Base-by-base conservation (phyloP, 2,888 invertebrate genomes). In the Pheosia gnoma region DNA sequence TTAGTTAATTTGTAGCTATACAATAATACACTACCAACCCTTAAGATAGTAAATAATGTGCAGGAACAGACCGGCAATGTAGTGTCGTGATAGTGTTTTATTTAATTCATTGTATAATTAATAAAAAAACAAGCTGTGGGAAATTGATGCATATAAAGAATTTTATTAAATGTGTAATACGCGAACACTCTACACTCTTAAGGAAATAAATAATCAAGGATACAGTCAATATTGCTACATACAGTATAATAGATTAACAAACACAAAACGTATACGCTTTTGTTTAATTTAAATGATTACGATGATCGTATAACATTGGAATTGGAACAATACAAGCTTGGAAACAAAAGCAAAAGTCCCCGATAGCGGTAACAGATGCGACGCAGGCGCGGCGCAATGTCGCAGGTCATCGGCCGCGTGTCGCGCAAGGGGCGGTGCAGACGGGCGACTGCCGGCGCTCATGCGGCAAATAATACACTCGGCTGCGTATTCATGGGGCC, bases 361-460 rank as follows among this genome's bases (percentile, higher is more conserved):
- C 64, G 73, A 72, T 72, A 65, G 68, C 68, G 64, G 65, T 62
- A 65, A 62, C 71, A 61, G 67, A 66, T 65, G 65, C 62, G 54
- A 59, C 73, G 67, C 57, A 72, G 77, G 68, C 68, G 71, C 71
- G 69, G 67, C 68, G 68, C 77, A 64, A 67, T 69, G 74, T 61
- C 67, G 49, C 61, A 58, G 70, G 73, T 69, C 70, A 63, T 54
- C 65, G 68, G n/a, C 58, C 67, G 66, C 37, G 65, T 37, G 62
- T 11, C 57, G 49, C 25, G 43, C 41, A 3, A 9, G 37, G 69
- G 58, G 67, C 58, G 71, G 72, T 72, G 76, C 80, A 79, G 82
- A 79, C 79, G 76, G 71, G 71, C 74, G 74, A 66, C 76, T 72
- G 78, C 80, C 81, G 78, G 80, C 82, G 72, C 79, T 70, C 67